Conservation (phyloP, 2,888 invertebrate species). For the Scaptomyza flava region DNA sequence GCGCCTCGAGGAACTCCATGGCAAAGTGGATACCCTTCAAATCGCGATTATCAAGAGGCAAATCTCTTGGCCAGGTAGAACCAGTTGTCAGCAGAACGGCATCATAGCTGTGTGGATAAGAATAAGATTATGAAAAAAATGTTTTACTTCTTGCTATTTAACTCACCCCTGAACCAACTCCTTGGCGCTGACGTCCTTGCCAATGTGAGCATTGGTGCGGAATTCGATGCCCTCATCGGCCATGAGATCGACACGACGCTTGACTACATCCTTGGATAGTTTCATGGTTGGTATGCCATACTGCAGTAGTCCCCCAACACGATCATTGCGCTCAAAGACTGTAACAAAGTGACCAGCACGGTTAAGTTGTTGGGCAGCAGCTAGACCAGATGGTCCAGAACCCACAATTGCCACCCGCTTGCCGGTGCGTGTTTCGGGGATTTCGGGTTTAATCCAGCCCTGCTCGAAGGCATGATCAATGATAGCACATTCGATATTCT, state of each 20-base stretch:
- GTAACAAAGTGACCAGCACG: slow-evolving; percentile 97
- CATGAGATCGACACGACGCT: slow-evolving; percentile 93
- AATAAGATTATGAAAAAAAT: neutral
- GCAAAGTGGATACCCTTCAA: slow-evolving; percentile 98
- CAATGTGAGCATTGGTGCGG: slow-evolving; percentile 95
- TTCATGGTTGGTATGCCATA: slow-evolving; percentile 99
- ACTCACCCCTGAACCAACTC: slow-evolving; percentile 87
- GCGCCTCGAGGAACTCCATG: slow-evolving; percentile 98
- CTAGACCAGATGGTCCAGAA: slow-evolving; percentile 96
- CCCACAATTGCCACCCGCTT: slow-evolving; percentile 95
- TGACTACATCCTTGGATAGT: slow-evolving; percentile 96
- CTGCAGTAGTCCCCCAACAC: slow-evolving; percentile 96
- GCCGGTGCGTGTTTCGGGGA: slow-evolving; percentile 90
- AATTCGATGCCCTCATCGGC: slow-evolving; percentile 95
- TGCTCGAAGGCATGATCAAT: slow-evolving; percentile 99
- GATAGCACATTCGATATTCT: slow-evolving; percentile 99
- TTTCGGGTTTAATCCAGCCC: slow-evolving; percentile 95
- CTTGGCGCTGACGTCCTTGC: slow-evolving; percentile 93
- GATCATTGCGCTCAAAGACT: slow-evolving; percentile 98
- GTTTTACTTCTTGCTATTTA: neutral
- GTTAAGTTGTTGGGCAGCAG: slow-evolving; percentile 98
- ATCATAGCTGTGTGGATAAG: slow-evolving; percentile 87
- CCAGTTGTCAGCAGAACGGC: slow-evolving; percentile 96
- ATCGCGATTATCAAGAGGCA: slow-evolving; percentile 93
- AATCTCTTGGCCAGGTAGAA: slow-evolving; percentile 98